Evolutionary conservation across 2,888 invertebrate genomes (phyloP).

Genomic region (Entomobrya proxima): DNA sequence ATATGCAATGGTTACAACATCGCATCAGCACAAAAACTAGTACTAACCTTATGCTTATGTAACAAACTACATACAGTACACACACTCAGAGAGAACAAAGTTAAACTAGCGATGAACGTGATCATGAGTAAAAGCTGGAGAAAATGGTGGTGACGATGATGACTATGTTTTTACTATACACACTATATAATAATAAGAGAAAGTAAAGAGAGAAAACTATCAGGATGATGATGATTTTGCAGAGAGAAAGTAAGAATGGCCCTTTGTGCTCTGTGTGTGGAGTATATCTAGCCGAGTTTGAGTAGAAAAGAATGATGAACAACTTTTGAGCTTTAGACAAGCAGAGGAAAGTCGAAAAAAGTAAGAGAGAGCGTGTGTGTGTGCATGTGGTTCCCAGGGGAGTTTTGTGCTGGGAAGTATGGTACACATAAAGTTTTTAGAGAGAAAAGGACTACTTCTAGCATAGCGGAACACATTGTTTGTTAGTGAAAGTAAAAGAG

Average conservation of each 20-base stretch:
- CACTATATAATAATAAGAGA: not conserved
- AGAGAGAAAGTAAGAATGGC: too few relatives aligned
- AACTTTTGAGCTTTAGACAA: not conserved
- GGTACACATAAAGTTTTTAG: not conserved
- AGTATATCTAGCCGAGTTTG: too few relatives aligned
- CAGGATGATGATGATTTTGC: too few relatives aligned
- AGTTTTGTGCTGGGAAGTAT: not conserved
- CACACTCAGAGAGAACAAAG: not conserved
- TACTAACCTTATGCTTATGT: not conserved
- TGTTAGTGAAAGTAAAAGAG: too few relatives aligned
- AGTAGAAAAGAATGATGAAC: not conserved
- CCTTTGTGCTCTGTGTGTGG: too few relatives aligned
- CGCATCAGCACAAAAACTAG: too few relatives aligned
- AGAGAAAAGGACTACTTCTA: conserved; percentile 1
- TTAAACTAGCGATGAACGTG: not conserved
- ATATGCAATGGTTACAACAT: too few relatives aligned
- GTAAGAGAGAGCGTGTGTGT: not conserved
- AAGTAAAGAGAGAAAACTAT: not conserved
- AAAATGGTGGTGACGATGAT: not conserved
- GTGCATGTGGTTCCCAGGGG: conserved; percentile 36
- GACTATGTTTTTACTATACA: too few relatives aligned
- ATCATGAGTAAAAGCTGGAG: not conserved
- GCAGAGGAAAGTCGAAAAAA: not conserved
- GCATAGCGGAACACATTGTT: too few relatives aligned
- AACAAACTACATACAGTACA: not conserved